Evolutionary conservation across 37 sponge, comb jelly and placozoan species (phyloP), one percentile per base, ranked within the genome.

Genomic region (Amphimedon queenslandica): DNA sequence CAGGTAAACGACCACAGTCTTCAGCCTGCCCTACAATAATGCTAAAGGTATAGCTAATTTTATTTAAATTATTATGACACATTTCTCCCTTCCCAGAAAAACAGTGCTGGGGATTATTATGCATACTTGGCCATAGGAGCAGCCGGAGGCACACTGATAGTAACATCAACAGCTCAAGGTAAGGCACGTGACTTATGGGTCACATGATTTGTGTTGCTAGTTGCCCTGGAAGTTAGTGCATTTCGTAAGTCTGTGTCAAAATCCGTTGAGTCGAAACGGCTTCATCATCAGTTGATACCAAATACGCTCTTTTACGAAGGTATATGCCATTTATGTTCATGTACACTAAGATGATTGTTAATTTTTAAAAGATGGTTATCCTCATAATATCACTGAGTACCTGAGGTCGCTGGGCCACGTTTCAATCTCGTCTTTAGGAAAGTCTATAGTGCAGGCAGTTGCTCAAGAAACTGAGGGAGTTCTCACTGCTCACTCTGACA

Each of bases 1-100:
- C 95, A 23, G 65, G 85, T 18, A 94, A 87, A 60, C 55, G 92
- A 29, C 92, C 95, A 57, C 82, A 79, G 41, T 94, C 95, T 4
- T 94, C 95, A 40, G 76, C 66, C 28, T 72, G 79, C 34, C 92
- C 95, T 24, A 25, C 72, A 35, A 81, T 94, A 56, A 74, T 65
- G 0, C 55, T 83, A 38, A 76, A 71, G 58, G 72, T 71, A 64
- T 13, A 33, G 5, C 32, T 72, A 5, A 51, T 4, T 40, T 55
- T 55, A n/a, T 8, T 24, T n/a, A 39, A 53, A 58, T 56, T 5
- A 71, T 56, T n/a, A 58, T 58, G 3, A 39, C 25, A 28, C n/a
- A n/a, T 24, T 27, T 31, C 57, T 33, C 58, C 58, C 30, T 3
- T 40, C 56, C 64, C 36, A 21, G 65, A 5, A 70, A 27, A n/a